These are phyloP conservation scores for Enhydra lutris DNA, from an alignment of 2,113 vertebrate species.

Conservation along the genomic window DNA sequence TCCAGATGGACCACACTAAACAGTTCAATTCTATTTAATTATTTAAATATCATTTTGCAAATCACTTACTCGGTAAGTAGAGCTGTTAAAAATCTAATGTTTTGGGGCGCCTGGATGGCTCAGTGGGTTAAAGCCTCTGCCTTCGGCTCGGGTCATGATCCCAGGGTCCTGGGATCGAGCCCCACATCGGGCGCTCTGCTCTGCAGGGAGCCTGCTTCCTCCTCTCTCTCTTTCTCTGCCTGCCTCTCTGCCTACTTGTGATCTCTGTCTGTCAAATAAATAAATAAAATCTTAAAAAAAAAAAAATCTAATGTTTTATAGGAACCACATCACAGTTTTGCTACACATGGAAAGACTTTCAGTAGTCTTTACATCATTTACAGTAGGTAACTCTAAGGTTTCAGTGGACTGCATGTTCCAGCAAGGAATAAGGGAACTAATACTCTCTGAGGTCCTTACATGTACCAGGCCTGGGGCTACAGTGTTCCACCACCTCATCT, in stretches of 20 bases:
- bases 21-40: conserved; percentile 55
- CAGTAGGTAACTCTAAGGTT: not conserved
- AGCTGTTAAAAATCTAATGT: conserved; percentile 32
- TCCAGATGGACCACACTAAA: conserved; percentile 51
- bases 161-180: no score
- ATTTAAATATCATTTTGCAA: conserved; percentile 62
- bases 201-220: no score
- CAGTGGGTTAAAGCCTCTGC: no score
- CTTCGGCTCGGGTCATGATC: no score
- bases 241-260: no score
- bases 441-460: not conserved
- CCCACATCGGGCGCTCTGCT: no score
- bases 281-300: no score
- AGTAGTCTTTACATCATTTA: not conserved
- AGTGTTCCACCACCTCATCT: not conserved
- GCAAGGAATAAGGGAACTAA: not conserved
- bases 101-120: no score
- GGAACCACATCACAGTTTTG: conserved; percentile 13
- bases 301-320: conserved; percentile 35
- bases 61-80: conserved; percentile 25
- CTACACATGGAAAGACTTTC: not conserved
- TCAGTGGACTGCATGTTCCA: not conserved
- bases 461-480: not conserved
- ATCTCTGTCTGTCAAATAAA: no score
- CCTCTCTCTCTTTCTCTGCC: no score